phyloP scores from a whole-genome alignment of 2,797 vertebrate genomes.

The Caiman crocodilus region DNA sequence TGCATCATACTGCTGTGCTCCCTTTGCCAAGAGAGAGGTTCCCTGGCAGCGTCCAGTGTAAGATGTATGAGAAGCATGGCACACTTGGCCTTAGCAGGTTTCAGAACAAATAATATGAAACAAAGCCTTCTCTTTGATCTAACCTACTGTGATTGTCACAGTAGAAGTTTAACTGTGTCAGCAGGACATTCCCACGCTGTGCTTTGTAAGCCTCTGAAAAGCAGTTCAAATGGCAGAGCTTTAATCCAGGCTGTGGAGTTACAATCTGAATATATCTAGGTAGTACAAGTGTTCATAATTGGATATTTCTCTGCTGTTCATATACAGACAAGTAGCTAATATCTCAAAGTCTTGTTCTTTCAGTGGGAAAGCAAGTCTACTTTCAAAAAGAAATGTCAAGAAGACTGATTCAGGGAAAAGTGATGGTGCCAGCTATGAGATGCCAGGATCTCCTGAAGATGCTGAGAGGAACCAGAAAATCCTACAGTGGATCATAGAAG shows the following conservation, averaged over 20 bases:
- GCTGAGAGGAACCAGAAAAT: conserved; percentile 96
- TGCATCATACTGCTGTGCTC: fast-evolving
- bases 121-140: neutral
- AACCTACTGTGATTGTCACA: neutral
- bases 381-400: conserved; percentile 88
- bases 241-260: neutral
- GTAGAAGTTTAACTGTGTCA: neutral
- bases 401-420: conserved; percentile 88
- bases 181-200: neutral
- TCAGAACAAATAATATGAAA: neutral
- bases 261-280: neutral
- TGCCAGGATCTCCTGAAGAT: conserved; percentile 86
- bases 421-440: conserved; percentile 82
- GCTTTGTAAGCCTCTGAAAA: neutral
- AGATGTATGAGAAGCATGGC: neutral
- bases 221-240: neutral
- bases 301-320: neutral
- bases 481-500: conserved; percentile 97
- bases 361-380: conserved; percentile 86
- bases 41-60: neutral
- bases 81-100: neutral
- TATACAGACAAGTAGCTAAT: conserved; percentile 30
- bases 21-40: neutral
- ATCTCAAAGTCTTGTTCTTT: conserved; percentile 52
- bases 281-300: neutral